A percentile compares a stretch with the other conserved stretches of the same genome.
phyloP scores from a whole-genome alignment of 2,888 invertebrate species.

The Drosophila buzzatii region DNA sequence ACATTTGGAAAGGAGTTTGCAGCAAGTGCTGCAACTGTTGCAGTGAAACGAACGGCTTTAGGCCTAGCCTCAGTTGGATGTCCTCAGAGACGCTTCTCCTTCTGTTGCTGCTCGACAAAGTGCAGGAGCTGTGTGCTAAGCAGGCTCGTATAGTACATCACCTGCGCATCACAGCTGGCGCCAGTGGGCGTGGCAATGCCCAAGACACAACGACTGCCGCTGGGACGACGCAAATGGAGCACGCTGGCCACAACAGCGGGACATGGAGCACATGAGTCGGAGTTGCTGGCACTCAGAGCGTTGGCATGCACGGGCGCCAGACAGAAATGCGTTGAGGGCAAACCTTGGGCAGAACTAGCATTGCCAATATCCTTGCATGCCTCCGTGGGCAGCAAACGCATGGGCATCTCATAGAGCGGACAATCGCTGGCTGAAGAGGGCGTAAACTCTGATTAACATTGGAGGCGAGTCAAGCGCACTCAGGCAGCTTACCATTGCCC shows the following conservation, averaged over 20 bases:
- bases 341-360: constrained; percentile 11
- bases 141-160: constrained; percentile 60
- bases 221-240: constrained; percentile 52
- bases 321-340: constrained; percentile 53
- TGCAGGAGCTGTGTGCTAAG: constrained; percentile 32
- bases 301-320: constrained; percentile 25
- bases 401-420: constrained; percentile 61
- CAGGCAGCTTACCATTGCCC: constrained; percentile 45
- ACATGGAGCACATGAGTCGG: constrained; percentile 50
- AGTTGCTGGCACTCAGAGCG: constrained; percentile 8
- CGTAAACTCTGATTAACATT: background rate
- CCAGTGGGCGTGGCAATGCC: constrained; percentile 69
- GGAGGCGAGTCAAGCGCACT: background rate
- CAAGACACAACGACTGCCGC: constrained; percentile 63
- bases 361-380: constrained; percentile 49
- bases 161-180: constrained; percentile 32
- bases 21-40: background rate
- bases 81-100: background rate
- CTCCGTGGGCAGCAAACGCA: constrained; percentile 57
- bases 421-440: constrained; percentile 53
- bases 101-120: constrained; percentile 53
- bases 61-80: background rate
- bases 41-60: background rate
- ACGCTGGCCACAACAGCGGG: constrained; percentile 60
- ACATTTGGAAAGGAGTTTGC: constrained; percentile 10